Percentiles rank a stretch among this genome's conserved stretches.
Conservation (phyloP, 2,797 vertebrate genomes). For the Decapterus maruadsi region DNA sequence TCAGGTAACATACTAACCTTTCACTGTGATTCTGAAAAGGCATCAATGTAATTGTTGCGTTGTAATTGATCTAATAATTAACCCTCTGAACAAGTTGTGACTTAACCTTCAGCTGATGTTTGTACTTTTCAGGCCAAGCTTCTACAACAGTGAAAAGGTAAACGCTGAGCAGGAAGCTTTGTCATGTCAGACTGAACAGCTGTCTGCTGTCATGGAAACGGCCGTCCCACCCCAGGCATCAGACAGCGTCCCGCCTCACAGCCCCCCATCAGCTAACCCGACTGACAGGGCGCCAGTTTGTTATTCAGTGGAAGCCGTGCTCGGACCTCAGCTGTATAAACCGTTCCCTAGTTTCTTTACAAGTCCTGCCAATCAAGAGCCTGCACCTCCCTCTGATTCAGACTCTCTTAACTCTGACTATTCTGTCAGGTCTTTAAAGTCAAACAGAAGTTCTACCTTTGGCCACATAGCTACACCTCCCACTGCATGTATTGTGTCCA, state of each 20-base stretch:
- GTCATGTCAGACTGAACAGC: not conserved
- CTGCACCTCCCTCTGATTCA: not conserved
- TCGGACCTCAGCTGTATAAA: slow-evolving; percentile 66
- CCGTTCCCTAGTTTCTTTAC: slow-evolving; percentile 47
- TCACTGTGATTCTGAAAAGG: not conserved
- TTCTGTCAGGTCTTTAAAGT: slow-evolving; percentile 30
- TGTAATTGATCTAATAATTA: not conserved
- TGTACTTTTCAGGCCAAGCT: slow-evolving; percentile 66
- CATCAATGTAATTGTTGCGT: not conserved
- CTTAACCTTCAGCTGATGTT: not conserved
- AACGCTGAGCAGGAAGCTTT: slow-evolving; percentile 1
- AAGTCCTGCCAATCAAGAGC: slow-evolving; percentile 6
- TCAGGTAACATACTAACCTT: slow-evolving; percentile 50
- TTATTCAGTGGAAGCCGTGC: slow-evolving; percentile 77
- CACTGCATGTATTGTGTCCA: not conserved
- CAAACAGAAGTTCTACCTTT: not conserved
- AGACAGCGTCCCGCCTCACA: not conserved
- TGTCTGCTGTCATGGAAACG: not conserved
- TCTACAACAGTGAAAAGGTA: slow-evolving; percentile 72
- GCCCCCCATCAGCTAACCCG: not conserved
- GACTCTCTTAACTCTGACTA: slow-evolving; percentile 53
- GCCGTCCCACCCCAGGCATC: not conserved
- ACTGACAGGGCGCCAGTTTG: slow-evolving; percentile 52
- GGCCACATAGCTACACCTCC: not conserved
- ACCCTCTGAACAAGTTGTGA: no score